A percentile compares a stretch with the other conserved stretches of the same genome.
These are phyloP conservation scores for Sceloporus undulatus DNA, from an alignment of 2,113 vertebrate genomes.

Conservation along the genomic window DNA sequence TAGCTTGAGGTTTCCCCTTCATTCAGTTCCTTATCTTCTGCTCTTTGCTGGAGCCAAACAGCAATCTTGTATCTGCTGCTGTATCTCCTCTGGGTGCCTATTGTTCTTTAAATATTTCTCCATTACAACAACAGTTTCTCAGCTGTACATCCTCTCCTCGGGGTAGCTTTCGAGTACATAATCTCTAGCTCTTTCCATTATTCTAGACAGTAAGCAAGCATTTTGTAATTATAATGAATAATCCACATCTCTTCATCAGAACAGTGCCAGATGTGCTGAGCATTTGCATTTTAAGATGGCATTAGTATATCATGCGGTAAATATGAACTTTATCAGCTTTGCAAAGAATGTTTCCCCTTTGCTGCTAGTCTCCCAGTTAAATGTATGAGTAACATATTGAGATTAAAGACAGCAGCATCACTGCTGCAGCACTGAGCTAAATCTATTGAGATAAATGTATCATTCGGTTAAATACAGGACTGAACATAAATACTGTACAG, in stretches of 20 bases:
- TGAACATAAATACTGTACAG: neutral
- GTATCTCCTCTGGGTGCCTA: constrained; percentile 59
- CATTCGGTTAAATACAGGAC: neutral
- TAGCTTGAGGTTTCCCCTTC: constrained; percentile 24
- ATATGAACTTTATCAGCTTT: constrained; percentile 44
- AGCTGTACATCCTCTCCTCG: constrained; percentile 37
- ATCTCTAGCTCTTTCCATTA: constrained; percentile 51
- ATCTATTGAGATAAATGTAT: neutral
- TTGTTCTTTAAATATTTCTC: constrained; percentile 59
- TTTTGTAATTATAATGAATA: constrained; percentile 56
- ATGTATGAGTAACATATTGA: constrained; percentile 9
- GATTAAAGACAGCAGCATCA: neutral
- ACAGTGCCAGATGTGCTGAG: constrained; percentile 37
- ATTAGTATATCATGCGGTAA: constrained; percentile 39
- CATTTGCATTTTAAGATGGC: constrained; percentile 51
- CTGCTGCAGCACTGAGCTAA: neutral
- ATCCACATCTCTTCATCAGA: constrained; percentile 54
- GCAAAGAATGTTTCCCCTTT: constrained; percentile 56
- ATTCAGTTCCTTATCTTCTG: constrained; percentile 23
- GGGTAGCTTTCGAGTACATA: constrained; percentile 46
- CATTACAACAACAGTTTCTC: constrained; percentile 42
- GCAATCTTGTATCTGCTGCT: constrained; percentile 45
- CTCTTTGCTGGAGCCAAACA: constrained; percentile 17
- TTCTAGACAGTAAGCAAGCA: constrained; percentile 39
- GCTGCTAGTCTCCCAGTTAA: constrained; percentile 47